phyloP scores from a whole-genome alignment of 2,113 vertebrate genomes.

The Cyanistes caeruleus region DNA sequence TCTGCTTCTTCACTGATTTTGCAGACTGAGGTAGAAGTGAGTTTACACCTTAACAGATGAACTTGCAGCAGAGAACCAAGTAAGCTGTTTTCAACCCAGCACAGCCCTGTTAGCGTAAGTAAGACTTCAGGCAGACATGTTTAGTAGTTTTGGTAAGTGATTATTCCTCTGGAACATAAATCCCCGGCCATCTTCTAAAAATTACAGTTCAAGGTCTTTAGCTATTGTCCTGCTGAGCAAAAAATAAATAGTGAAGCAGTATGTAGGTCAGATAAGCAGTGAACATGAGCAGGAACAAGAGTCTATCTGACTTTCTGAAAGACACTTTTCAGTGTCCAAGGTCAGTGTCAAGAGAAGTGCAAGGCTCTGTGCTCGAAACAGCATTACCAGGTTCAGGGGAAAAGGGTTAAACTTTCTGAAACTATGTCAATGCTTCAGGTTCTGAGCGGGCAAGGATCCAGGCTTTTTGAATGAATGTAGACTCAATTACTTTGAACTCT shows the following conservation, averaged over 20 bases:
- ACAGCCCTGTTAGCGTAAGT: not conserved
- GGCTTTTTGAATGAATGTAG: constrained; percentile 72
- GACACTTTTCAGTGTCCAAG: not conserved
- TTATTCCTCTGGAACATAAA: constrained; percentile 8
- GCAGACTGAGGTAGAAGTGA: not conserved
- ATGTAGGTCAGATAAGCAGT: no score
- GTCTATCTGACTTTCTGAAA: no score
- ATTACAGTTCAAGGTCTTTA: not conserved
- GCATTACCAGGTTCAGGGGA: not conserved
- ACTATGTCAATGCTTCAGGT: constrained; percentile 72
- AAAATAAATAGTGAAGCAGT: no score
- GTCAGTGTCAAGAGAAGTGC: not conserved
- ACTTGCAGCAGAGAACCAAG: not conserved
- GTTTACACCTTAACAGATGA: not conserved
- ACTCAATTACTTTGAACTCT: constrained; percentile 76
- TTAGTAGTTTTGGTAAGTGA: constrained; percentile 1
- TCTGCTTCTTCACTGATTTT: not conserved
- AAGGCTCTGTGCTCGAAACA: not conserved
- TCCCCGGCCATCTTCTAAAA: not conserved
- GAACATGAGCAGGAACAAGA: no score
- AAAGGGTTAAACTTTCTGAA: constrained; percentile 74
- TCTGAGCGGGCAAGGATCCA: constrained; percentile 67
- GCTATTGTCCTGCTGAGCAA: not conserved
- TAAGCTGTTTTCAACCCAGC: not conserved
- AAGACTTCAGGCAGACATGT: not conserved